Evolutionary conservation across 2,113 vertebrate species (phyloP), one percentile per base, ranked within the genome.

Genomic region (Cheilinus undulatus): DNA sequence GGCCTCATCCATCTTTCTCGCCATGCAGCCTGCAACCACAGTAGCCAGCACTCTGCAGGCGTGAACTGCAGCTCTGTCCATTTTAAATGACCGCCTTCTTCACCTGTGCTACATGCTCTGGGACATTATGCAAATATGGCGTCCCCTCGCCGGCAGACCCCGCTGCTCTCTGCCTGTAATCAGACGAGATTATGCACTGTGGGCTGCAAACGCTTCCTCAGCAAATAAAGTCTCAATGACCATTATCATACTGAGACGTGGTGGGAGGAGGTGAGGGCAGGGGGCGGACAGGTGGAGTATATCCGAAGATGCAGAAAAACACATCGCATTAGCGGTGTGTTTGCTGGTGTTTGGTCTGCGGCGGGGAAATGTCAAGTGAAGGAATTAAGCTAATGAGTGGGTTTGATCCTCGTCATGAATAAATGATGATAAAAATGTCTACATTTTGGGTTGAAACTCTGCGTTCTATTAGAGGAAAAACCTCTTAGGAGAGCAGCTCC

Each of bases 91-190:
- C 76, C 74, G 70, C 52, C 77, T 73, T 76, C 79, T 83, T 90
- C 86, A 89, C 80, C 77, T 87, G 88, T 52, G 72, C 66, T 58
- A 66, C 58, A 66, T 58, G 75, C 78, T 80, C 46, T 78, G 79
- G 84, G 88, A 92, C 84, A 90, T 92, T 90, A 92, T 91, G 91
- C 84, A 87, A 92, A 92, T 92, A 32, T 60, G 14, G 43, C 27
- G 3, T 78, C 57, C 80, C 78, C 54, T 73, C 26, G 19, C 74
- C 56, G 24, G 63, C 75, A 69, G 82, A 82, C 84, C 82, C 52
- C 63, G 11, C 40, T 76, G 82, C 82, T 83, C 86, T 80, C 58
- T 77, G 70, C 23, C 62, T 69, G 56, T 82, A 86, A 89, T 90
- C 77, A 73, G 54, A 72, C 58, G 26, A 78, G 82, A 87, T 91